Evolutionary conservation across 1,140 invertebrate species (phyloP).

Genomic region (Leptinotarsa undecemlineata): DNA sequence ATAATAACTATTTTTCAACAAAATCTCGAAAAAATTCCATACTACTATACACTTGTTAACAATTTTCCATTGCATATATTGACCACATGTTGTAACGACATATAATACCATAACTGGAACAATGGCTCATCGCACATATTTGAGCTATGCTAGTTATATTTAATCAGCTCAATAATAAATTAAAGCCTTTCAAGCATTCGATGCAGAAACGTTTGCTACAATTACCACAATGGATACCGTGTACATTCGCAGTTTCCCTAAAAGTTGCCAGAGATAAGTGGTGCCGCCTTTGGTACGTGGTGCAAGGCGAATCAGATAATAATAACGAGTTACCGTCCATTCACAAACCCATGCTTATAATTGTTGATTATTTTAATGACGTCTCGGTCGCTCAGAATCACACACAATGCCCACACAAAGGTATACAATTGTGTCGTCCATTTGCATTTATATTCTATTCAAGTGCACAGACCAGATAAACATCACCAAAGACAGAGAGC

Average conservation of each 20-base stretch:
- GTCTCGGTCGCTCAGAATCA: slow-evolving; percentile 46
- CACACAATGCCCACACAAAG: slow-evolving; percentile 49
- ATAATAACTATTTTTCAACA: no score
- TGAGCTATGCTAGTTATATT: background rate
- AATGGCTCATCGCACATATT: slow-evolving; percentile 1
- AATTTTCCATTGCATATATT: no score
- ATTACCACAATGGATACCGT: slow-evolving; percentile 27
- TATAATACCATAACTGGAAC: background rate
- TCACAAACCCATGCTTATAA: slow-evolving; percentile 46
- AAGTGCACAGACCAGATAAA: slow-evolving; percentile 45
- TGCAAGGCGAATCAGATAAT: slow-evolving; percentile 44
- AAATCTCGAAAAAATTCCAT: no score
- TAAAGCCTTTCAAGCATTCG: slow-evolving; percentile 5
- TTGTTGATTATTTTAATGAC: slow-evolving; percentile 55
- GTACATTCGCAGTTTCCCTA: slow-evolving; percentile 30
- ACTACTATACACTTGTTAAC: no score
- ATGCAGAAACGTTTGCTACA: slow-evolving; percentile 3
- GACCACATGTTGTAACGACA: no score
- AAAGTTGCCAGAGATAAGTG: slow-evolving; percentile 31
- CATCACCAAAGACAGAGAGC: slow-evolving; percentile 43
- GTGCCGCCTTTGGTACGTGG: slow-evolving; percentile 30
- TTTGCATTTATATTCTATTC: slow-evolving; percentile 53
- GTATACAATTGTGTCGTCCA: slow-evolving; percentile 51
- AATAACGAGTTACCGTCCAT: slow-evolving; percentile 44
- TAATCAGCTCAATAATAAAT: background rate